phyloP scores from a whole-genome alignment of 2,888 invertebrate genomes.

The Cabera pusaria region DNA sequence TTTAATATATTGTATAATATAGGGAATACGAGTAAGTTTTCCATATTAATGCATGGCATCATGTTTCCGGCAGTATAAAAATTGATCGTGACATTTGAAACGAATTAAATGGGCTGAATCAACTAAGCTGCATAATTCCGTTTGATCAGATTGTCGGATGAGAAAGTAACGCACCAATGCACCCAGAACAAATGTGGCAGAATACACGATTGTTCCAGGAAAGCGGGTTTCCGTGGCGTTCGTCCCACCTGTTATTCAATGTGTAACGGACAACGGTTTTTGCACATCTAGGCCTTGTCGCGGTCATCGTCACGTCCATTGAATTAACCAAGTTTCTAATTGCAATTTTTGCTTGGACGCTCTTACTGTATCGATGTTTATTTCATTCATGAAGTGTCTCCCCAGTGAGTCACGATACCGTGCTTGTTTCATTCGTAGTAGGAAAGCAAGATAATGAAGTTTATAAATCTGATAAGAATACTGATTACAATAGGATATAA shows the following conservation, averaged over 20 bases:
- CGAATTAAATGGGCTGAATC: slow-evolving; percentile 2
- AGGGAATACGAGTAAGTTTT: too few relatives aligned
- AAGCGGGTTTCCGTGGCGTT: slow-evolving; percentile 45
- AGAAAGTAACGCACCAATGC: slow-evolving; percentile 64
- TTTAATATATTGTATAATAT: too few relatives aligned
- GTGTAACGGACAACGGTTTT: slow-evolving; percentile 70
- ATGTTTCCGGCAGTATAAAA: too few relatives aligned
- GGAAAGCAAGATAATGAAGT: slow-evolving; percentile 14
- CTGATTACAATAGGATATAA: neutral
- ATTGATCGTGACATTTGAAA: neutral
- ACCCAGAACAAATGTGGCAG: slow-evolving; percentile 58
- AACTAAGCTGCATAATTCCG: slow-evolving; percentile 45
- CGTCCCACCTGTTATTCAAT: slow-evolving; percentile 47
- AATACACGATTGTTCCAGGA: slow-evolving; percentile 63
- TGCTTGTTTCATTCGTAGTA: slow-evolving; percentile 20
- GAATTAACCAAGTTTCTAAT: slow-evolving; percentile 52
- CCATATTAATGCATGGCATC: too few relatives aligned
- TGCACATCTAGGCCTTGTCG: slow-evolving; percentile 65
- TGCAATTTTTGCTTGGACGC: slow-evolving; percentile 31
- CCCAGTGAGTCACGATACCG: slow-evolving; percentile 25
- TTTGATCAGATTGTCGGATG: slow-evolving; percentile 56
- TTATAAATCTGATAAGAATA: slow-evolving; percentile 16
- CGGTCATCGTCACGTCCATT: slow-evolving; percentile 50
- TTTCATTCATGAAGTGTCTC: slow-evolving; percentile 34
- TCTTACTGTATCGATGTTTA: slow-evolving; percentile 28